Evolutionary conservation across 2,888 invertebrate genomes (phyloP), one percentile per base, ranked within the genome.

Genomic region (Dolichomitus sp.): DNA sequence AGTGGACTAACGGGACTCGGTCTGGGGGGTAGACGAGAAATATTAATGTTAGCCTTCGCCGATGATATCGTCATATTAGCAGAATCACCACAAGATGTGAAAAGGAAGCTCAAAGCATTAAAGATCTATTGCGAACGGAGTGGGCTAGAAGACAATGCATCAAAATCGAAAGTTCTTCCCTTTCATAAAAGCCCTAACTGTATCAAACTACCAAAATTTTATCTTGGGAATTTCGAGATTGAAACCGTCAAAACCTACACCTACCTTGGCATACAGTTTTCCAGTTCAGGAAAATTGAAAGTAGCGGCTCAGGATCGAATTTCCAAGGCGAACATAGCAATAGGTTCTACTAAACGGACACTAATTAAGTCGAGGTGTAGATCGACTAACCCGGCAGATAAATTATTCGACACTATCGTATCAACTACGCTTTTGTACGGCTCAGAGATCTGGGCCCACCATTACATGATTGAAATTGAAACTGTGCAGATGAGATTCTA

Each of bases 161-260:
- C 59, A 14, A 73, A 73, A 50, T 61, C 73, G 14, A 73, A 73
- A 61, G 73, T 73, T 23, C 59, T 61, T 0, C 73, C 48, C 11
- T 73, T 73, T 14, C 33, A 63, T 50, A 48, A 30, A 30, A 50
- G 37, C 12, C 65, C 65, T 23, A 65, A 65, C 30, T 45, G 27
- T 27, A 65, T 65, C 1, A 65, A 65, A 65, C 27, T 48, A 45
- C 65, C 65, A 4, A 65, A 65, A 65, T 65, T 65, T 27, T 45
- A 65, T 27, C 65, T 45, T 27, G 65, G 45, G 27, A 45, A 48
- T 45, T 17, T 33, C 23, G 23, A 23, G 23, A 23, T 1, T 23
- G 2, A 23, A 23, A 23, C 23, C 23, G 23, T 23, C 23, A 23
- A 23, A 23, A 23, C 23, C 23, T 23, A 23, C 23, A 23, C 23